Evolutionary conservation across 2,113 vertebrate genomes (phyloP), one percentile per base, ranked within the genome.

Genomic region (Illadopsis cleaveri): DNA sequence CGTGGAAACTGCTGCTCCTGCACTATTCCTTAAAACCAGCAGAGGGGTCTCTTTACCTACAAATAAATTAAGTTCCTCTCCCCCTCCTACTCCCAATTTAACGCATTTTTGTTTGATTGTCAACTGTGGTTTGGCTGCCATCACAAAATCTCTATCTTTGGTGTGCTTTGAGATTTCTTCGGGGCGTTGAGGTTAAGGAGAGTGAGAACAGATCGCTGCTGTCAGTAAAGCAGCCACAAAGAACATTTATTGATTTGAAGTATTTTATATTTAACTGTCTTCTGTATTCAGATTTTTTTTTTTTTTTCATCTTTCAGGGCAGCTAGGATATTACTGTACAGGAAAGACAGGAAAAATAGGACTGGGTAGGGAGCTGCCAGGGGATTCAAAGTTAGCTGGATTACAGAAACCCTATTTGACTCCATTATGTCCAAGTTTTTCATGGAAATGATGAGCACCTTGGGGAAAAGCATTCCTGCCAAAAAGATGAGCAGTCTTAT

Each of bases 401-500:
- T 81, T 88, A 69, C 50, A 86, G 56, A 76, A 89, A 56, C 65
- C 71, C 79, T 89, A 0, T 93, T 85, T 93, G 85, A 92, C 90
- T 93, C 93, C 51, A 48, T 96, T 93, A 86, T n/a, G 71, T 83
- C 93, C 85, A 88, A 11, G 82, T 87, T 96, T 81, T 90, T 95
- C 57, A 78, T 70, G 58, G 90, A 94, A 88, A 94, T 93, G 79
- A 89, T 72, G 84, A 37, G 47, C n/a, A 93, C 85, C 72, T 61
- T 61, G 79, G 77, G 88, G 87, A 81, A 64, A 68, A 75, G 23
- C 93, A 81, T 94, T 91, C 73, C 80, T 94, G 93, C 91, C 94
- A 84, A 72, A 72, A 90, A 96, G 95, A 96, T 96, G 96, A 94
- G 61, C 97, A 93, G 81, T 97, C 96, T 97, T 89, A 85, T 82